Evolutionary conservation across 2,113 vertebrate species (phyloP).

Genomic region (Passer domesticus): DNA sequence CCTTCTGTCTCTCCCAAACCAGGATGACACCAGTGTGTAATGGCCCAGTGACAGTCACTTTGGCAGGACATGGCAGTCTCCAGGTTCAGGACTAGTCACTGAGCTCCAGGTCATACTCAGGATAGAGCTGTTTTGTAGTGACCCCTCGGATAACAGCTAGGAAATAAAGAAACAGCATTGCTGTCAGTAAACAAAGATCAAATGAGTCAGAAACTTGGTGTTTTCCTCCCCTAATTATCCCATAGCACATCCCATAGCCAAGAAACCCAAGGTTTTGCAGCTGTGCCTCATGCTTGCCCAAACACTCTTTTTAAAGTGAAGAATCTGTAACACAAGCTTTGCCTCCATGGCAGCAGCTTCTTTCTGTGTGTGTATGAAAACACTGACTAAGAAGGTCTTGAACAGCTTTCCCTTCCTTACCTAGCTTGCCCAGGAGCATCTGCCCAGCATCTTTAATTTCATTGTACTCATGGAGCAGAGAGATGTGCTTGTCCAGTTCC

Average conservation of each 20-base stretch:
- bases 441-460: constrained; percentile 94
- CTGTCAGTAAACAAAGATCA: background rate
- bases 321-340: background rate
- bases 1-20: background rate
- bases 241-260: background rate
- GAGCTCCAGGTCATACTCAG: constrained; percentile 86
- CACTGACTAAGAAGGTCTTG: background rate
- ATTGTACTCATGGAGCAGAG: constrained; percentile 92
- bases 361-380: background rate
- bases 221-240: background rate
- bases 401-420: constrained; percentile 70
- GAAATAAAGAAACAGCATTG: background rate
- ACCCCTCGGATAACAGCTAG: constrained; percentile 86
- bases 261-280: background rate
- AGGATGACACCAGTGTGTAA: background rate
- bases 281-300: background rate
- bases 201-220: background rate
- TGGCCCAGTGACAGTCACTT: background rate
- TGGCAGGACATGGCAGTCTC: background rate
- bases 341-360: background rate
- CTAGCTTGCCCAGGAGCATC: constrained; percentile 88
- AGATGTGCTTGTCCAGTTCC: constrained; percentile 88
- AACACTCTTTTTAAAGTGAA: background rate
- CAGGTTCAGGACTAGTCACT: constrained; percentile 75
- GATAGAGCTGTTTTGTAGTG: constrained; percentile 90